phyloP scores from a whole-genome alignment of 2,888 invertebrate genomes.

The Lepidocyrtinus sp. region DNA sequence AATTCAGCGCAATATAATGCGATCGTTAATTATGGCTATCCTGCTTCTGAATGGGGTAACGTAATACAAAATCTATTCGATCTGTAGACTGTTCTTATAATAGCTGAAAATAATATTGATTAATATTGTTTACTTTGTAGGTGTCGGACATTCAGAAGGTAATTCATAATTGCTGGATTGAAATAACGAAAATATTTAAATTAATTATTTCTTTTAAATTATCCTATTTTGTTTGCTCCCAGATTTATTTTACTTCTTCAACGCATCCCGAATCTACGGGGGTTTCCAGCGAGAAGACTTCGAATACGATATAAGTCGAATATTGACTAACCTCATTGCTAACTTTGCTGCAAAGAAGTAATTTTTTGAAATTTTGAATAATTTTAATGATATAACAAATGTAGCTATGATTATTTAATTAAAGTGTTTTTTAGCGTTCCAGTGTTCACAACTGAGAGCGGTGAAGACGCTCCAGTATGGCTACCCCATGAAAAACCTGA shows the following conservation, averaged over 20 bases:
- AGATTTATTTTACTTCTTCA: slow-evolving; percentile 63
- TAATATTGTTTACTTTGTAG: slow-evolving; percentile 30
- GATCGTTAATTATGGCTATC: slow-evolving; percentile 49
- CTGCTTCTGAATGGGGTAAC: slow-evolving; percentile 54
- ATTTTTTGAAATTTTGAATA: background rate
- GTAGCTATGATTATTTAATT: background rate
- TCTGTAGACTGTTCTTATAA: too few relatives aligned
- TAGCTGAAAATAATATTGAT: too few relatives aligned
- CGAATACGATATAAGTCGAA: slow-evolving; percentile 62
- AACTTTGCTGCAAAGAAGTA: slow-evolving; percentile 65
- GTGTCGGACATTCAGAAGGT: slow-evolving; percentile 39
- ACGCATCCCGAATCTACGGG: slow-evolving; percentile 49
- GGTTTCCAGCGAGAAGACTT: slow-evolving; percentile 61
- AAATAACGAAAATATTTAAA: background rate
- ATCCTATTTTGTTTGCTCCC: background rate
- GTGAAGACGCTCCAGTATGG: slow-evolving; percentile 61
- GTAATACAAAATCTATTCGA: too few relatives aligned
- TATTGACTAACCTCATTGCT: slow-evolving; percentile 62
- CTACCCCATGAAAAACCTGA: slow-evolving; percentile 47
- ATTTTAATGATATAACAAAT: background rate
- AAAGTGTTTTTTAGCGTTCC: slow-evolving; percentile 57
- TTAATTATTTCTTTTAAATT: slow-evolving; percentile 3
- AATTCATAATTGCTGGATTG: slow-evolving; percentile 7
- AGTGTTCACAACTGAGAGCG: slow-evolving; percentile 49
- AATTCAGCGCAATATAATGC: slow-evolving; percentile 59